These are phyloP conservation scores for Lutjanus erythropterus DNA, from an alignment of 2,113 vertebrate species.

Conservation along the genomic window DNA sequence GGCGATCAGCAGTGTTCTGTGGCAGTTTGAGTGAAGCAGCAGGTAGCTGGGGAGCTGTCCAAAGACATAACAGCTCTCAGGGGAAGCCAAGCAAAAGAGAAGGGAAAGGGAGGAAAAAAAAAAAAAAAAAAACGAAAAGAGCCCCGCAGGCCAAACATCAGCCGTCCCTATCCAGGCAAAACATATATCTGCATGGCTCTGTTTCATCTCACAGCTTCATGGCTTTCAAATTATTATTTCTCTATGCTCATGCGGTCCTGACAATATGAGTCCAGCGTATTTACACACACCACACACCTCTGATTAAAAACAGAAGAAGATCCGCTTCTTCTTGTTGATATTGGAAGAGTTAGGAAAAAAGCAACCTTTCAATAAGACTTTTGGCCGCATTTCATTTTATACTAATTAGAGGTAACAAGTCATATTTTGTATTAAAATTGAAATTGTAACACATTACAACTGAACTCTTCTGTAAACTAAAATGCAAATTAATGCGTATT, in stretches of 20 bases:
- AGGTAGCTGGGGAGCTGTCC: conserved; percentile 79
- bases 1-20: conserved; percentile 40
- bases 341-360: not conserved
- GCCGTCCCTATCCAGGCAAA: conserved; percentile 46
- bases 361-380: not conserved
- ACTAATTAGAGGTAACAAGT: no score
- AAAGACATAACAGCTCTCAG: conserved; percentile 71
- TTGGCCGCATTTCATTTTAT: no score
- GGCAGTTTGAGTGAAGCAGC: conserved; percentile 74
- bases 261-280: not conserved
- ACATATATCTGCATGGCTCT: conserved; percentile 47
- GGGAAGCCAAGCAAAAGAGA: conserved; percentile 79
- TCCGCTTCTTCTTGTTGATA: conserved; percentile 9
- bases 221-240: conserved; percentile 41
- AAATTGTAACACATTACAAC: no score
- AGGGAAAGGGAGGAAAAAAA: conserved; percentile 24
- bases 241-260: conserved; percentile 20
- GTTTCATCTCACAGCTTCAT: conserved; percentile 48
- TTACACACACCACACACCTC: conserved; percentile 15
- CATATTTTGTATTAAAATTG: no score
- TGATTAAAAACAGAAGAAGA: conserved; percentile 24
- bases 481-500: no score
- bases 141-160: conserved; percentile 43
- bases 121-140: conserved; percentile 35
- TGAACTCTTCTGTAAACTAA: no score